phyloP scores from a whole-genome alignment of 1,140 invertebrate species.

The Camponotus floridanus region DNA sequence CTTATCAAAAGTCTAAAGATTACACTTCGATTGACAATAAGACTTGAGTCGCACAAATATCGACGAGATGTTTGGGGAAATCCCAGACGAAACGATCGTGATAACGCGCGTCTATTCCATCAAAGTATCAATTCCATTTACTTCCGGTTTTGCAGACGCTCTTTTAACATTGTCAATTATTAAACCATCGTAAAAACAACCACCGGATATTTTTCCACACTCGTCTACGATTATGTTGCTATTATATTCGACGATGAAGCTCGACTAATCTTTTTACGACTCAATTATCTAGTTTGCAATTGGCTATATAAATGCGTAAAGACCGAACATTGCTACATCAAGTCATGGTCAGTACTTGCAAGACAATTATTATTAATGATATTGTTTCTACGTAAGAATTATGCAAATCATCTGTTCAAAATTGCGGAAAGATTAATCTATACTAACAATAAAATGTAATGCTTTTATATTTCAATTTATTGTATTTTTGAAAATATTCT shows the following conservation, averaged over 20 bases:
- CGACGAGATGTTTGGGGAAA: conserved; percentile 6
- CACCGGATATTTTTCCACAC: conserved; percentile 6
- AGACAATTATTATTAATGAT: not conserved
- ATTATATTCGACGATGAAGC: not conserved
- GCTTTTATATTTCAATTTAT: too few relatives aligned
- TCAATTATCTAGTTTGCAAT: conserved; percentile 43
- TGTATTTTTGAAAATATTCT: too few relatives aligned
- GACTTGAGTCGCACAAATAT: not conserved
- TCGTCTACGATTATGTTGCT: not conserved
- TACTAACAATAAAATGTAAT: too few relatives aligned
- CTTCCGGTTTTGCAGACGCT: conserved; percentile 10
- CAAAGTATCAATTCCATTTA: not conserved
- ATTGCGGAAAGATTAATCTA: not conserved
- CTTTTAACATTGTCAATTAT: conserved; percentile 5
- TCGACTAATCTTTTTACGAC: conserved; percentile 33
- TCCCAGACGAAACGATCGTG: not conserved
- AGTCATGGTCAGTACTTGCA: conserved; percentile 23
- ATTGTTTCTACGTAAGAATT: not conserved
- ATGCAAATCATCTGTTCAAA: not conserved
- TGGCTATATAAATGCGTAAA: conserved; percentile 12
- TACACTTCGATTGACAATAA: not conserved
- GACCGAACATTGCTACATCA: not conserved
- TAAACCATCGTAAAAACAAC: not conserved
- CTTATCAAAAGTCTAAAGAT: conserved; percentile 1
- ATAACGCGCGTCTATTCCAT: not conserved